phyloP scores from a whole-genome alignment of 2,888 invertebrate species.

The Drosophila borborema region DNA sequence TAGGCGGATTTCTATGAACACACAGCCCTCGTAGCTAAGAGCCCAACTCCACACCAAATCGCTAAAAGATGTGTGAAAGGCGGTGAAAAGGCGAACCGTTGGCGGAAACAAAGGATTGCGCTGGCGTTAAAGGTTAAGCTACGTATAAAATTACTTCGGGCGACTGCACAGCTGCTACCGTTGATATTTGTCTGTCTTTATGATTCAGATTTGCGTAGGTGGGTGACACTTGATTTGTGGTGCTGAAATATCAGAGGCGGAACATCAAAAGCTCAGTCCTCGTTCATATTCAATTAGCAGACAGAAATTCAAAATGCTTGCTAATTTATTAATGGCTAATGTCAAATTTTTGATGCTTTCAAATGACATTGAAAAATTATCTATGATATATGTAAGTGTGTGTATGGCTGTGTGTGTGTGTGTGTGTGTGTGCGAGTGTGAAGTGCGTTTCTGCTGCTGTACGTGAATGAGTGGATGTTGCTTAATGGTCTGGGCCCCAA shows the following conservation, averaged over 20 bases:
- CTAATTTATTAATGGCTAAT: constrained; percentile 74
- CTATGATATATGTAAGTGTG: constrained; percentile 31
- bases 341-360: constrained; percentile 66
- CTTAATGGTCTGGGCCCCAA: constrained; percentile 58
- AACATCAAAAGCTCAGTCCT: constrained; percentile 48
- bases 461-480: constrained; percentile 32
- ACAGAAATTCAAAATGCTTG: constrained; percentile 46
- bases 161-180: constrained; percentile 57
- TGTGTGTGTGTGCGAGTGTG: not conserved
- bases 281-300: constrained; percentile 66
- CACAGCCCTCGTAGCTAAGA: constrained; percentile 14
- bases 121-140: constrained; percentile 67
- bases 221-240: constrained; percentile 61
- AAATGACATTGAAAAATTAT: constrained; percentile 74
- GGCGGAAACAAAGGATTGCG: constrained; percentile 67
- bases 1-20: constrained; percentile 24
- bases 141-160: constrained; percentile 65
- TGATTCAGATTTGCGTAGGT: constrained; percentile 48
- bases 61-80: constrained; percentile 77
- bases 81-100: constrained; percentile 55
- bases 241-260: constrained; percentile 32
- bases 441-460: not conserved
- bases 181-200: constrained; percentile 45
- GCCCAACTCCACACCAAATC: constrained; percentile 42
- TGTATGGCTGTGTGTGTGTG: constrained; percentile 14